These are phyloP conservation scores for Ceratosolen fusciceps DNA, from an alignment of 1,140 invertebrate species.

Conservation along the genomic window DNA sequence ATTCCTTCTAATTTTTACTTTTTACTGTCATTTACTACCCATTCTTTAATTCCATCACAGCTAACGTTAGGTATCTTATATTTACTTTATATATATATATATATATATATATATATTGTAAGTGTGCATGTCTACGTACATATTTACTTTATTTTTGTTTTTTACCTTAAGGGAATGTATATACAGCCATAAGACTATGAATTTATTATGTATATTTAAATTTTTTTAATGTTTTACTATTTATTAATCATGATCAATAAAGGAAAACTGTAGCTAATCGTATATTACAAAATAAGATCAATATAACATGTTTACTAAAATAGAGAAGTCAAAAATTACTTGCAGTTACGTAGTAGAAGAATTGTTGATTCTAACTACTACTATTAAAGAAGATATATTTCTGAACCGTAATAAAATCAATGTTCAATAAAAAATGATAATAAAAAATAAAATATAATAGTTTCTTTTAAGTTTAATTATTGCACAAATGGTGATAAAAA, in stretches of 20 bases:
- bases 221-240: conserved; percentile 39
- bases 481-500: background rate
- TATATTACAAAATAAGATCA: background rate
- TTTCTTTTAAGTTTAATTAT: conserved; percentile 3
- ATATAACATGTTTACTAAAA: background rate
- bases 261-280: background rate
- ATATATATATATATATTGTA: background rate
- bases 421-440: background rate
- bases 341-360: background rate
- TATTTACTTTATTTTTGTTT: conserved; percentile 15
- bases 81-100: conserved; percentile 41
- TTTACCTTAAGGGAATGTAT: conserved; percentile 45
- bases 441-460: background rate
- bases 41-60: conserved; percentile 62
- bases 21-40: conserved; percentile 48
- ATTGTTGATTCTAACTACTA: background rate
- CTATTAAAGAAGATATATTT: background rate
- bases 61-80: conserved; percentile 60
- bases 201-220: conserved; percentile 3
- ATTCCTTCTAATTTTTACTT: conserved; percentile 33
- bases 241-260: conserved; percentile 8
- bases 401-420: background rate
- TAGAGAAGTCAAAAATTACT: background rate
- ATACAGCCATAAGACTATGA: conserved; percentile 19
- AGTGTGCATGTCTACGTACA: conserved; percentile 11